phyloP scores from a whole-genome alignment of 2,113 vertebrate species.

The Coreoperca whiteheadi region DNA sequence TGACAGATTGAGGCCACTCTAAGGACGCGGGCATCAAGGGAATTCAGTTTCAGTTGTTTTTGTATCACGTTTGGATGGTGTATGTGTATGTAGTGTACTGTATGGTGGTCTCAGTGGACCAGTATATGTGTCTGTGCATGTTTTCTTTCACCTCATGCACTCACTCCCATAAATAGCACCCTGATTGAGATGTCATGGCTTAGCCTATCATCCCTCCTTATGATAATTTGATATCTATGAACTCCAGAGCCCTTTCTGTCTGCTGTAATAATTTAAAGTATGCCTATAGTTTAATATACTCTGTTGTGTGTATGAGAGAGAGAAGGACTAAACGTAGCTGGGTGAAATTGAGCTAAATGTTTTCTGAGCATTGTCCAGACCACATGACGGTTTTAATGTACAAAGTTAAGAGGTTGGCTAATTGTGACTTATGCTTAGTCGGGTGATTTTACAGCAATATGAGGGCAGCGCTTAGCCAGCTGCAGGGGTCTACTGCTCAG shows the following conservation, averaged over 20 bases:
- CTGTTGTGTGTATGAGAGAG: neutral
- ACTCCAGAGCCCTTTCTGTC: conserved; percentile 14
- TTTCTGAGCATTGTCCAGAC: neutral
- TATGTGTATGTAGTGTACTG: neutral
- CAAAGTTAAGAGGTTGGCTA: neutral
- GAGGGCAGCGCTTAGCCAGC: neutral
- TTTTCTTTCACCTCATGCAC: conserved; percentile 14
- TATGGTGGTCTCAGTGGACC: neutral
- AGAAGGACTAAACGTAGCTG: neutral
- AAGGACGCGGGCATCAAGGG: neutral
- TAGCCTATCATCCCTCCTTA: conserved; percentile 24
- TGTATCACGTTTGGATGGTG: neutral
- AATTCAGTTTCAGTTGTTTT: neutral
- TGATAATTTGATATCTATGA: conserved; percentile 28
- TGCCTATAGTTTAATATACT: neutral
- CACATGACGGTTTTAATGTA: neutral
- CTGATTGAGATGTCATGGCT: conserved; percentile 19
- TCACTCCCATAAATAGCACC: conserved; percentile 17
- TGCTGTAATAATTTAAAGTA: conserved; percentile 2
- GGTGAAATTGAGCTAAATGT: neutral
- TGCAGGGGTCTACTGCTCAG: neutral
- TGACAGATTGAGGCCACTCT: conserved; percentile 20
- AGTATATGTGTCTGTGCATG: neutral
- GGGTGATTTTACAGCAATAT: neutral
- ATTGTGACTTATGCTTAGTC: conserved; percentile 12